Evolutionary conservation across 2,888 invertebrate species (phyloP).

Genomic region (Noctua janthina): DNA sequence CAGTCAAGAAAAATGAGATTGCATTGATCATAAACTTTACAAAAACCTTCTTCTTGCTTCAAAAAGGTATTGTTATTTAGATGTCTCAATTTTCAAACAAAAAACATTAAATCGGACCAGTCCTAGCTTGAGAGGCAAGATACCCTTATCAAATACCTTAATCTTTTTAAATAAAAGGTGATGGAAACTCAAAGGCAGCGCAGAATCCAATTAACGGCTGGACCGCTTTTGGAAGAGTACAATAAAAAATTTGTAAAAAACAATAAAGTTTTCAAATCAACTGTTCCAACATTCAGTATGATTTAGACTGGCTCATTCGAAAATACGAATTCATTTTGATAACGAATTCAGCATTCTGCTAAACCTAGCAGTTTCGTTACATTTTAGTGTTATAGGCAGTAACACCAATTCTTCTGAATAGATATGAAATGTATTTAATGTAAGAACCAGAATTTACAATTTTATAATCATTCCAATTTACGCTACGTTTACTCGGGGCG

Average conservation of each 20-base stretch:
- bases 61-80: neutral
- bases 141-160: slow-evolving; percentile 26
- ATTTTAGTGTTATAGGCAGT: neutral
- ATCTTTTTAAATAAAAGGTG: slow-evolving; percentile 15
- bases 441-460: neutral
- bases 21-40: neutral
- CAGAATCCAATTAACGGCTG: slow-evolving; percentile 19
- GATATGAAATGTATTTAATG: neutral
- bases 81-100: slow-evolving; percentile 8
- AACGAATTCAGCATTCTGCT: slow-evolving; percentile 6
- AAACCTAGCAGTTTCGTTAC: neutral
- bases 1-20: neutral
- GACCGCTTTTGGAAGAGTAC: neutral
- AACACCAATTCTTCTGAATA: neutral
- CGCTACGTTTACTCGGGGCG: neutral
- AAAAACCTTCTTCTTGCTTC: neutral
- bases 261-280: neutral
- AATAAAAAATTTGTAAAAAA: neutral
- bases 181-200: neutral
- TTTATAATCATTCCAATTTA: neutral
- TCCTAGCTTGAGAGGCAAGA: neutral
- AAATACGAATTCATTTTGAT: slow-evolving; percentile 18
- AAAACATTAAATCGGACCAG: slow-evolving; percentile 8
- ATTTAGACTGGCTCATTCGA: neutral
- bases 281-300: neutral